Base-by-base conservation (phyloP, 2,113 vertebrate species). In the Oncorhynchus tshawytscha region DNA sequence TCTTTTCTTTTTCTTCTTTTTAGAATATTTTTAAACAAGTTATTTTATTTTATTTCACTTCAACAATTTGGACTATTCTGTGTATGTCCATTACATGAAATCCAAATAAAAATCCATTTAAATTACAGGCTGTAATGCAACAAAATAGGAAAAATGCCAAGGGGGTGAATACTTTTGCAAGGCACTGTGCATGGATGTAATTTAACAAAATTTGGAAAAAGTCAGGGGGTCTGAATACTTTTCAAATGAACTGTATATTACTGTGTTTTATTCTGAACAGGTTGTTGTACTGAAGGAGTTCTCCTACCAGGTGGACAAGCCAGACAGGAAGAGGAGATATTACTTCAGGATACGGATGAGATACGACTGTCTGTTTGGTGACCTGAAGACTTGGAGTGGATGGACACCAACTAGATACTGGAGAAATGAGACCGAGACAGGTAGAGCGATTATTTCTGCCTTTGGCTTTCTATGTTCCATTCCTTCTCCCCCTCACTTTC, bases 261-360 rank as follows among this genome's bases (percentile, higher is more conserved):
- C 2, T 18, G 22, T 75, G 25, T 69, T 67, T 24, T 54, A 20
- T 68, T 45, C 29, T 29, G 7, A 51, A 20, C 22, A 67, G 68
- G 25, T 11, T 11, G 16, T 62, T 27, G 11, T 11, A 22, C 15
- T 67, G 31, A 24, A 5, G 48, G 4, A 24, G 1, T 72, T 71
- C 25, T 7, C 9, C 4, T 60, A 67, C 5, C 0, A 16, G 20
- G 2, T 74, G 24, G 18, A 67, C 7, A 66, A 27, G 45, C 31
- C 60, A 49, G 66, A 67, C 57, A 34, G 62, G 27, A 74, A 72
- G 69, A 76, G 3, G 29, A 84, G 72, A 39, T 88, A 84, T 31
- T 72, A 57, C 20, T 86, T 88, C 79, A 77, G 73, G 69, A 20
- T 84, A 67, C 78, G 80, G 65, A 78, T 86, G 82, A 82, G 1